phyloP scores from a whole-genome alignment of 2,797 vertebrate species.

The Spheniscus humboldti region DNA sequence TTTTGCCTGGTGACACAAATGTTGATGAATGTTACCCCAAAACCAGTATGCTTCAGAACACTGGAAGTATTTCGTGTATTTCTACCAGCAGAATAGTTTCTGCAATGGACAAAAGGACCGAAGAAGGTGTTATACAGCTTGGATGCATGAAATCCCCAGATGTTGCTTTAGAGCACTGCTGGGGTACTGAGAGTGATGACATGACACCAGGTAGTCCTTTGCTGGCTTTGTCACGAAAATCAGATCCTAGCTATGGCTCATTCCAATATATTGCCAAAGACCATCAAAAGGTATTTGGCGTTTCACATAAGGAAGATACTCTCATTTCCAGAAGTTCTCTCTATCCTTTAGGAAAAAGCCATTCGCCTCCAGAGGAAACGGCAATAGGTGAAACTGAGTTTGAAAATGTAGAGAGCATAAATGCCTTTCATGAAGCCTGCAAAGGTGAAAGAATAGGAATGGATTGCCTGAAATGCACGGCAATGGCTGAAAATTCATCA shows the following conservation, averaged over 20 bases:
- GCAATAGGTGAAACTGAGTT: not conserved
- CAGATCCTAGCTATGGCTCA: not conserved
- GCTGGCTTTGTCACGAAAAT: not conserved
- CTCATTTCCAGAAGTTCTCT: not conserved
- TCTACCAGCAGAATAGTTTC: not conserved
- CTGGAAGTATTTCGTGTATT: not conserved
- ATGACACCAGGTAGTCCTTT: not conserved
- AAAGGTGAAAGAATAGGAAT: not conserved
- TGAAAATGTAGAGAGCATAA: not conserved
- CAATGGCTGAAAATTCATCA: conserved; percentile 1
- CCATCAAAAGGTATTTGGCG: not conserved
- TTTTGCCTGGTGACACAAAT: not conserved
- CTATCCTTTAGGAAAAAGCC: not conserved
- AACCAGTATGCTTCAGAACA: not conserved
- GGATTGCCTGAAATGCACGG: not conserved
- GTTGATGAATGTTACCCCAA: not conserved
- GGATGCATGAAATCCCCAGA: not conserved
- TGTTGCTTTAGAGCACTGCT: not conserved
- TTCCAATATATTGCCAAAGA: not conserved
- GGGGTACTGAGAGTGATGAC: not conserved
- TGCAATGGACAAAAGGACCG: not conserved
- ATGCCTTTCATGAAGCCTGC: not conserved
- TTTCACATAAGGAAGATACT: not conserved
- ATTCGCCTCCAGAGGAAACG: not conserved
- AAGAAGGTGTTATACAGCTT: not conserved